Evolutionary conservation across 2,888 invertebrate species (phyloP), one percentile per base, ranked within the genome.

Genomic region (Plagodis pulveraria): DNA sequence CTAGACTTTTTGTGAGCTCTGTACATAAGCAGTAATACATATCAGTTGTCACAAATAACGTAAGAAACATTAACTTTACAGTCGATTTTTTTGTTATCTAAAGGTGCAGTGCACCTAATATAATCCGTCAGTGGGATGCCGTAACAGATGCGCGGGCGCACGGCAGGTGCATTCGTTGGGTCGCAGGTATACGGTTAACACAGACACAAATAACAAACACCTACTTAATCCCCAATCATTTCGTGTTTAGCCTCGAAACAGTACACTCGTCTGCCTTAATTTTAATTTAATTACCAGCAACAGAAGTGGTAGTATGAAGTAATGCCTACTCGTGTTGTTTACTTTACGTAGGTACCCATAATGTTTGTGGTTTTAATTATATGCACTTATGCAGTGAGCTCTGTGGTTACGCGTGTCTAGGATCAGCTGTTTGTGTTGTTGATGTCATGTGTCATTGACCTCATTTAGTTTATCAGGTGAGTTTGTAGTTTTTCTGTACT

Each of bases 111-210:
- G 58, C 46, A 45, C 48, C n/a, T n/a, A 33, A 22, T 22, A 22
- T 22, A 22, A 47, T 51, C 34, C 8, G 53, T 10, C 9, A n/a
- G 11, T 32, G 33, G 6, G 41, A 41, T 43, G 12, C 10, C 10
- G 6, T 11, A 54, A 45, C 58, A 54, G 62, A 58, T 62, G 58
- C 56, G 58, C 62, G 43, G 50, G 56, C 58, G 62, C 62, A 56
- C 42, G 54, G 6, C 55, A 56, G 58, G 55, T 62, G 55, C 50
- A 10, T 43, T 8, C 43, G 10, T 22, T 22, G 22, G 22, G 1
- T 22, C 22, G 35, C 52, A 44, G 52, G 52, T 52, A 52, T 10
- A 49, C 52, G 41, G 40, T 35, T 47, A 49, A 34, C 22, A 33
- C 11, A 44, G 5, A 9, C 38, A 5, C 40, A 5, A 11, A 41